Conservation (phyloP, 1,140 invertebrate species). For the Steinernema khuongi region DNA sequence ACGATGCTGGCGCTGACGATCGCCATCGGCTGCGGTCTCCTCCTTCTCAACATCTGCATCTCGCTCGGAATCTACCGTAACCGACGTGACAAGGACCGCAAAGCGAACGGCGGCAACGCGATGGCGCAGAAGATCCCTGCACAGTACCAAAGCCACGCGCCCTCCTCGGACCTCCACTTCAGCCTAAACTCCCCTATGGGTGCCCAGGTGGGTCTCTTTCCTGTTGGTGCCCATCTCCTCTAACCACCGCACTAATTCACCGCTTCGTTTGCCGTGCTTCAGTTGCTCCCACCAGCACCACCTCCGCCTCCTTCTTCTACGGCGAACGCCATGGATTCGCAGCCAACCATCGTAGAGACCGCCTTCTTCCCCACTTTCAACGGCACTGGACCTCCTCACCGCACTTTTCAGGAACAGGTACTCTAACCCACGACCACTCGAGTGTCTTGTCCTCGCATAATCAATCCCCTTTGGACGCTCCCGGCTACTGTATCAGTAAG, state of each 20-base stretch:
- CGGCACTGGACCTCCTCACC: conserved; percentile 28
- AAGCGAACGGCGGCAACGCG: conserved; percentile 17
- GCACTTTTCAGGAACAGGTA: conserved; percentile 37
- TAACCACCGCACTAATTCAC: conserved; percentile 19
- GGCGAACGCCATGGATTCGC: background rate
- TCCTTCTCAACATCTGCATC: conserved; percentile 82
- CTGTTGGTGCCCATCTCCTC: background rate
- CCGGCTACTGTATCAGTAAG: conserved; percentile 4
- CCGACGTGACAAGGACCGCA: conserved; percentile 75
- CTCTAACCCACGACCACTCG: conserved; percentile 23
- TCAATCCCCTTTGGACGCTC: conserved; percentile 13
- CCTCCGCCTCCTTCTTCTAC: conserved; percentile 22
- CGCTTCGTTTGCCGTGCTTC: conserved; percentile 25
- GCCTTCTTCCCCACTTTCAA: conserved; percentile 1
- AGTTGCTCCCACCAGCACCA: conserved; percentile 39
- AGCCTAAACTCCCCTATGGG: conserved; percentile 36
- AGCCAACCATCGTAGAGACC: background rate
- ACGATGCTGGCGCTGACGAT: conserved; percentile 83
- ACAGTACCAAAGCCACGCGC: conserved; percentile 50
- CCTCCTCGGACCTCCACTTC: conserved; percentile 39
- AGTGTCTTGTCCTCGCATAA: background rate
- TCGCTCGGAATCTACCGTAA: conserved; percentile 83
- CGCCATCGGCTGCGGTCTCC: conserved; percentile 81
- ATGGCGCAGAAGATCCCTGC: conserved; percentile 46
- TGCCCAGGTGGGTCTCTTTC: conserved; percentile 11